phyloP scores from a whole-genome alignment of 2,888 invertebrate genomes.

The Bibio marci region DNA sequence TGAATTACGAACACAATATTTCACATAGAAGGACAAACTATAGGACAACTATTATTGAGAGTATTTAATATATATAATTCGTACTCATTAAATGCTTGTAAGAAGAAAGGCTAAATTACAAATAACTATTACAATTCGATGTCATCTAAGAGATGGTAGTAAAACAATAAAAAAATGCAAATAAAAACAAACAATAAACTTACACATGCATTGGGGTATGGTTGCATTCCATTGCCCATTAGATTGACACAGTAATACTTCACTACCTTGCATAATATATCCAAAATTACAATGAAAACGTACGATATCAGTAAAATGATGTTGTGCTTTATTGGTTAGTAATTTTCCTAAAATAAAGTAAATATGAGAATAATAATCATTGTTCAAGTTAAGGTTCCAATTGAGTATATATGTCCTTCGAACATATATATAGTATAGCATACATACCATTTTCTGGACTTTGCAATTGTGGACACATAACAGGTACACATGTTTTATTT shows the following conservation, averaged over 20 bases:
- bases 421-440: too few relatives aligned
- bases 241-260: conserved; percentile 70
- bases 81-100: not conserved
- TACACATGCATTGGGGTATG: conserved; percentile 85
- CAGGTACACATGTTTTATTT: conserved; percentile 88
- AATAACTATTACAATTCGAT: too few relatives aligned
- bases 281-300: conserved; percentile 91
- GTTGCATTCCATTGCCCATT: conserved; percentile 90
- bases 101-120: not conserved
- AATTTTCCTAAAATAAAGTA: conserved; percentile 39
- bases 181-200: conserved; percentile 22
- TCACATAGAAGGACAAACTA: too few relatives aligned
- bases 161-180: not conserved
- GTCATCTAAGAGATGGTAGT: too few relatives aligned
- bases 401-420: too few relatives aligned
- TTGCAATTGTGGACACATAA: conserved; percentile 65
- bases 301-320: conserved; percentile 78
- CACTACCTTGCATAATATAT: conserved; percentile 76
- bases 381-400: too few relatives aligned
- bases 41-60: too few relatives aligned
- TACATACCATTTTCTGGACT: conserved; percentile 51
- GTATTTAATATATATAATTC: too few relatives aligned
- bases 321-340: conserved; percentile 61
- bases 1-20: not conserved
- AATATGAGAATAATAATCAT: not conserved